These are phyloP conservation scores for Megalops atlanticus DNA, from an alignment of 2,113 vertebrate genomes.

Conservation along the genomic window DNA sequence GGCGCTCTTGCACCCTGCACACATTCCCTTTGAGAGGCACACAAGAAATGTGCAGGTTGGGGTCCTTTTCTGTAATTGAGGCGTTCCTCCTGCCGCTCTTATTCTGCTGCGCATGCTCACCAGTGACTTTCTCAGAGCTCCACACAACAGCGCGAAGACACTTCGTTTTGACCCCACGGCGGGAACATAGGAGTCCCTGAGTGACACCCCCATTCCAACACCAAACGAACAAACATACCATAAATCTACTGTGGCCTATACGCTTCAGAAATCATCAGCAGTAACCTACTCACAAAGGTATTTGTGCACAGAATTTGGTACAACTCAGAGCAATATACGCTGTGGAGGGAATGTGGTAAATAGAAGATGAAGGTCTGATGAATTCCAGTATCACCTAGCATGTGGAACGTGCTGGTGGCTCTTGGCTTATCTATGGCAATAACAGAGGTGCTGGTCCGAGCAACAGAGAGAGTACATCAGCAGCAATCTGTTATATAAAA, in stretches of 20 bases:
- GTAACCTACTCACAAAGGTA: too few relatives aligned
- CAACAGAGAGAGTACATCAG: background rate
- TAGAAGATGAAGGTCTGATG: too few relatives aligned
- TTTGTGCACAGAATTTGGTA: too few relatives aligned
- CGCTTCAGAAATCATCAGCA: too few relatives aligned
- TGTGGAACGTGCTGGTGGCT: too few relatives aligned
- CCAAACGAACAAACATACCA: background rate
- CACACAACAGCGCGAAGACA: background rate
- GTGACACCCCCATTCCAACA: background rate
- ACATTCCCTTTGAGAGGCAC: background rate
- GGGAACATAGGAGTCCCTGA: background rate
- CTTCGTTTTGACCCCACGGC: background rate
- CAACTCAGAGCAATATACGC: too few relatives aligned
- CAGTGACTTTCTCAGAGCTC: background rate
- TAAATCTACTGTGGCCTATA: background rate
- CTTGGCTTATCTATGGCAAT: too few relatives aligned
- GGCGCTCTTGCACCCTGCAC: background rate
- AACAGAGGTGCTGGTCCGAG: too few relatives aligned
- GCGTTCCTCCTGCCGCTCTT: background rate
- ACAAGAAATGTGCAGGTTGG: background rate
- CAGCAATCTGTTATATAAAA: constrained; percentile 4
- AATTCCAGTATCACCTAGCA: too few relatives aligned
- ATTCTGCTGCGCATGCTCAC: too few relatives aligned
- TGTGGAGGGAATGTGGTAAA: too few relatives aligned
- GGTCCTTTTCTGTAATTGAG: background rate